These are phyloP conservation scores for Chloropsis cyanopogon DNA, from an alignment of 2,113 vertebrate species.

Conservation along the genomic window DNA sequence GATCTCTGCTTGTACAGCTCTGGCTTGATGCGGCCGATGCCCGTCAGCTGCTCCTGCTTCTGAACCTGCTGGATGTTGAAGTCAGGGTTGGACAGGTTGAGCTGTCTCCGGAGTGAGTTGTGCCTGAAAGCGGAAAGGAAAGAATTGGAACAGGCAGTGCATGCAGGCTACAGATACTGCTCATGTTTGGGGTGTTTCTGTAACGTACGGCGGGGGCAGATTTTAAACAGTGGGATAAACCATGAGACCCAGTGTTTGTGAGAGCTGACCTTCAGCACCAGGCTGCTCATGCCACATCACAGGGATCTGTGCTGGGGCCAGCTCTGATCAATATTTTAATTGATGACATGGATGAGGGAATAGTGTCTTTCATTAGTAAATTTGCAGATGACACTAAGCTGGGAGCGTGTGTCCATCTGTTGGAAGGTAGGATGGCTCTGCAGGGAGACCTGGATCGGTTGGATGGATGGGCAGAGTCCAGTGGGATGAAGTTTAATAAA, in stretches of 20 bases:
- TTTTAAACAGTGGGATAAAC: background rate
- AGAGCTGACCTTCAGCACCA: background rate
- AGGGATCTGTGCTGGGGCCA: no score
- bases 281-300: background rate
- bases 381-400: no score
- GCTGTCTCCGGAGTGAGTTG: constrained; percentile 90
- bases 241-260: no score
- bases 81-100: constrained; percentile 96
- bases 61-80: constrained; percentile 97
- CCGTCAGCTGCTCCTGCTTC: constrained; percentile 93
- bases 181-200: background rate
- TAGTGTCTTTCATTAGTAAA: no score
- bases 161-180: background rate
- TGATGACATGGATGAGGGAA: no score
- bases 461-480: no score
- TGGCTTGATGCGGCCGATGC: constrained; percentile 91
- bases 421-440: no score
- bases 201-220: fast-evolving
- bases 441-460: no score
- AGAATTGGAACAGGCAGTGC: background rate
- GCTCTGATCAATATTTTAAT: no score
- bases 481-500: no score
- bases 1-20: constrained; percentile 97
- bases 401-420: no score
- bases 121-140: constrained; percentile 80